Conservation (phyloP, 2,888 invertebrate species). For the Drosophila mimetica region DNA sequence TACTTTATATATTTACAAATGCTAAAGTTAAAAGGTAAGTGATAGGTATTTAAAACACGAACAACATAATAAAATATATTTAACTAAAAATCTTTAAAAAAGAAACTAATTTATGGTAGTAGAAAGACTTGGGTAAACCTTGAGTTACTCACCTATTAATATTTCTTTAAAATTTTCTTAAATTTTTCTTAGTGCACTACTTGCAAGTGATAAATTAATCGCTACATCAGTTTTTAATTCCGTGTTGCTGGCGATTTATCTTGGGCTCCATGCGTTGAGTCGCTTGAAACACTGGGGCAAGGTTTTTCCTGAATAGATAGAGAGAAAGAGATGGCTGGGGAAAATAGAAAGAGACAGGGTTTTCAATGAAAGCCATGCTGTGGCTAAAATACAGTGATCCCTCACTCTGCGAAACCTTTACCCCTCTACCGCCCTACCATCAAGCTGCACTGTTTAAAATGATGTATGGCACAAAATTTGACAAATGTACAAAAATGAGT, state of each 20-base stretch:
- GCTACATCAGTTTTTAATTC: conserved; percentile 84
- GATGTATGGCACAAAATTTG: conserved; percentile 81
- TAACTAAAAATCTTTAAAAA: too few species aligned
- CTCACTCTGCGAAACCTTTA: conserved; percentile 29
- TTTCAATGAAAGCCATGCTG: conserved; percentile 24
- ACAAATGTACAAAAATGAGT: conserved; percentile 82
- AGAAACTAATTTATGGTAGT: too few species aligned
- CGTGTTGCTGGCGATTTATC: conserved; percentile 81
- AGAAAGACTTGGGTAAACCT: too few species aligned
- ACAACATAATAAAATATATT: too few species aligned
- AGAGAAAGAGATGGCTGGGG: background rate
- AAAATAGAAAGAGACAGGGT: background rate
- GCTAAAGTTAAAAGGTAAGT: too few species aligned
- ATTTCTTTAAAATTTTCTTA: too few species aligned
- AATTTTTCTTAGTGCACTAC: conserved; percentile 43
- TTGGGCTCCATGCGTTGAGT: conserved; percentile 47
- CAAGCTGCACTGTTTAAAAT: conserved; percentile 74
- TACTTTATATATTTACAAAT: too few species aligned
- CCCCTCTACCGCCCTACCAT: background rate
- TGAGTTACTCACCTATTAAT: background rate
- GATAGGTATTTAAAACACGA: too few species aligned
- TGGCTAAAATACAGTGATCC: conserved; percentile 20
- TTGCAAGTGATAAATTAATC: conserved; percentile 83
- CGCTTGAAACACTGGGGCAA: conserved; percentile 23
- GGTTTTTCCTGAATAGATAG: conserved; percentile 9